Base-by-base conservation (phyloP, 2,888 invertebrate genomes). In the Hypomecis punctinalis region DNA sequence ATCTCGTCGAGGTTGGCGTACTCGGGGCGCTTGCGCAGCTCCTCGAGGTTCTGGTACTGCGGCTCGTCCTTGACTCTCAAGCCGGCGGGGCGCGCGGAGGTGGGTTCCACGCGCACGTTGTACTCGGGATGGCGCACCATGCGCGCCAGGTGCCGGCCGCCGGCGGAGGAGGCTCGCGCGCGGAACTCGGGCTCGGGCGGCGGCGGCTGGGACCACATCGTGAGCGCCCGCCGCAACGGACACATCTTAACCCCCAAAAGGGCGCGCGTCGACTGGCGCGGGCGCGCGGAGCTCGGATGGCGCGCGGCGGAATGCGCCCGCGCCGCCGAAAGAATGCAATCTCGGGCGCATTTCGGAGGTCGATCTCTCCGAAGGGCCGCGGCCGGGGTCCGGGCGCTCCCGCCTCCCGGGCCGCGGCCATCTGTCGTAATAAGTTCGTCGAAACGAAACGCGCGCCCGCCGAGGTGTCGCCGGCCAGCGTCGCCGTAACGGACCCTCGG, bases 311-410 rank as follows among this genome's bases (percentile, higher is more conserved):
- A 93, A 93, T 93, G 93, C 86, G 91, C 93, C 92, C 91, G 92
- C 89, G 85, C 90, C 85, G 91, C 92, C 93, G 91, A 93, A 93
- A 93, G 93, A 93, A 93, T 93, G 93, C 91, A 92, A 93, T 93
- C 93, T 92, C 93, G 92, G 93, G 89, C 92, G 93, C 92, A 90
- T 92, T 93, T 93, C 93, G 93, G 93, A 91, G 92, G 91, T 91
- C 92, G 92, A 91, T 91, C 93, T 92, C 91, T 91, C 90, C 88
- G 83, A 84, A 86, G 90, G 51, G 51, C 51, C 51, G 36, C 48
- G 86, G 87, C 88, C 88, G 85, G 83, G 86, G 83, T 82, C 86
- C 84, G 83, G 83, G 84, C 87, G 88, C 89, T 86, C 90, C 89
- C 90, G 87, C 89, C 88, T 86, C 86, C 89, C 87, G 84, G 83